Evolutionary conservation across 2,113 vertebrate genomes (phyloP), one percentile per base, ranked within the genome.

Genomic region (Festucalex cinctus): DNA sequence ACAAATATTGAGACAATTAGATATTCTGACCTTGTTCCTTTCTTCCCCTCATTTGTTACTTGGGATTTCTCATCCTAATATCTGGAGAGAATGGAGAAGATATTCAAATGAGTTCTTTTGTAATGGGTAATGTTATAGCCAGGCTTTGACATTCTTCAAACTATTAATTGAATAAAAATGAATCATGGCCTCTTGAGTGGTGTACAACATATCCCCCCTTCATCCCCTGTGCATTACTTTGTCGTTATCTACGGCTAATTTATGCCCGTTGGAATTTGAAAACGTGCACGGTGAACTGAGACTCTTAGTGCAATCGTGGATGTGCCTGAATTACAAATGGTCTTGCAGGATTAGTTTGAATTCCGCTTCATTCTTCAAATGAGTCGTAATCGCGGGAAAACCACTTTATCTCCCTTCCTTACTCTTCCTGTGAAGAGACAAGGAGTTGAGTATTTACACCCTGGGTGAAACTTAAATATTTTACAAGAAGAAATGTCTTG

Each of bases 61-160:
- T 86, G 85, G 76, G 79, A 87, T 88, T 85, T 74, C 82, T 88
- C 83, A 81, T 78, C 78, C 71, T 83, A 88, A 83, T 83, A 90
- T 88, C 72, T 76, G 74, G 70, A 80, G 82, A 88, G 81, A 87
- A 83, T 70, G 77, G 71, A 68, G 77, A 71, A 68, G 83, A 87
- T 88, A 91, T 92, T 92, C 83, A 90, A 89, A 93, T 90, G 76
- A 90, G 87, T 76, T 83, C 67, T 87, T 92, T 90, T 88, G 85
- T 90, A 90, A 87, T 73, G 73, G 74, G 69, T 69, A 76, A 83
- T 84, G 80, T 86, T 81, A 80, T 87, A 83, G 82, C 83, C 6
- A 49, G 71, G 79, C 82, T 83, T 87, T 81, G 82, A 80, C 86
- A 76, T 88, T 67, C 78, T 87, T 85, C 75, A 73, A 82, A 85